Conservation (phyloP, 1,140 invertebrate genomes). For the Apis mellifera region DNA sequence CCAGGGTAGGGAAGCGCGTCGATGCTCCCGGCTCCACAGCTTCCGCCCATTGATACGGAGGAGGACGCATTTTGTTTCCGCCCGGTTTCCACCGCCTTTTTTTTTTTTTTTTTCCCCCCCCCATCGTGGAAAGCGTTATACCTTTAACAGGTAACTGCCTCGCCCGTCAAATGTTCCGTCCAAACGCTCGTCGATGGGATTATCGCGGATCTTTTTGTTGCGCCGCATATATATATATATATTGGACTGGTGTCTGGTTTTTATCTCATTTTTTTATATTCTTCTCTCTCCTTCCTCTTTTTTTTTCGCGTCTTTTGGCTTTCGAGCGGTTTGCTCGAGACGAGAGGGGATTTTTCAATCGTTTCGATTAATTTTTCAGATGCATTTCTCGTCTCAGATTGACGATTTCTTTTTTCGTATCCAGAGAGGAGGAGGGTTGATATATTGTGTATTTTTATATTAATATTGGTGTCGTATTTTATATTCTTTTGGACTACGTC, state of each 20-base stretch:
- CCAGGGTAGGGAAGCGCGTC: neutral
- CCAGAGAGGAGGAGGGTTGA: no score
- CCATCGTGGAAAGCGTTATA: neutral
- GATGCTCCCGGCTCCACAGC: neutral
- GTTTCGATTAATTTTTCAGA: no score
- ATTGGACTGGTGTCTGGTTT: neutral
- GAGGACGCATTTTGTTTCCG: conserved; percentile 36
- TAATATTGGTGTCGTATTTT: no score
- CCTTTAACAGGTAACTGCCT: conserved; percentile 8
- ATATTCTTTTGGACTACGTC: no score
- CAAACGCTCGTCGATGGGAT: conserved; percentile 15
- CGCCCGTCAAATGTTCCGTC: conserved; percentile 9
- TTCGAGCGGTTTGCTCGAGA: neutral
- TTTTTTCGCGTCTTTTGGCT: neutral
- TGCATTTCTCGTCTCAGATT: no score
- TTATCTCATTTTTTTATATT: neutral
- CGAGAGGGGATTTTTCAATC: neutral
- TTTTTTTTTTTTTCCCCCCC: neutral
- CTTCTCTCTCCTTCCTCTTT: neutral
- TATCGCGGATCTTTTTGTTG: conserved; percentile 13
- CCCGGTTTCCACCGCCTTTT: neutral
- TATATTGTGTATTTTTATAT: no score
- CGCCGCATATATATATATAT: no score
- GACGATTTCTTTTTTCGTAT: no score
- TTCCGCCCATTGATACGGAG: conserved; percentile 40